Evolutionary conservation across 92 coral and sea anemone species (phyloP), one percentile per base, ranked within the genome.

Genomic region (Zoanthus sociatus): DNA sequence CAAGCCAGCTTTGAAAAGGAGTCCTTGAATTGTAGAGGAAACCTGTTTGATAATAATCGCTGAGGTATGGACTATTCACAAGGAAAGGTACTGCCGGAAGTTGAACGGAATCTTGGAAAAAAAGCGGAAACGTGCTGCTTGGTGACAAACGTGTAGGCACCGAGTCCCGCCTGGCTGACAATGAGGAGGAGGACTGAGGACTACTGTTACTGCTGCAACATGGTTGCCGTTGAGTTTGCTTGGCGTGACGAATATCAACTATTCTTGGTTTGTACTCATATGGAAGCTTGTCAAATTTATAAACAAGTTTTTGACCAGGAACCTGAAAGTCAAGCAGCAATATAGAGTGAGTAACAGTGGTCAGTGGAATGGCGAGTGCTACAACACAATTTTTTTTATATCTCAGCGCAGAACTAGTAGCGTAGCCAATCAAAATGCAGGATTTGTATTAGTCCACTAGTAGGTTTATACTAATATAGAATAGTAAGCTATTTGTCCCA

Each of bases 241-340:
- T 81, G 21, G 74, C 63, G 46, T 44, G 75, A 7, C 85, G 85
- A 46, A 81, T 81, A 37, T 18, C 75, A 18, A 81, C 85, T 10
- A 81, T 81, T 81, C 76, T 46, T 46, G 85, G 85, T 58, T 81
- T 66, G 63, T 81, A 81, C 60, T 81, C 85, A 20, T 81, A 81
- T 9, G 85, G 85, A 26, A 81, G 75, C 71, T 81, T 81, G 85
- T 81, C 63, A 10, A 81, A 81, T 68, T 81, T 81, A 74, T 81
- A 81, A 3, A 81, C 85, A 64, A 81, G 85, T 47, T 74, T 64
- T 20, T 81, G 85, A 3, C 85, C 85, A 42, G 60, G 85, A 64
- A 81, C 85, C 85, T 81, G 74, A 50, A 50, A 50, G 9, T 50
- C 7, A 2, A 50, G 7, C 9, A 50, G 9, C 9, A 7, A 50